Percentiles rank a stretch among this genome's conserved stretches.
Evolutionary conservation across 2,113 vertebrate species (phyloP).

Genomic region (Osmerus mordax): DNA sequence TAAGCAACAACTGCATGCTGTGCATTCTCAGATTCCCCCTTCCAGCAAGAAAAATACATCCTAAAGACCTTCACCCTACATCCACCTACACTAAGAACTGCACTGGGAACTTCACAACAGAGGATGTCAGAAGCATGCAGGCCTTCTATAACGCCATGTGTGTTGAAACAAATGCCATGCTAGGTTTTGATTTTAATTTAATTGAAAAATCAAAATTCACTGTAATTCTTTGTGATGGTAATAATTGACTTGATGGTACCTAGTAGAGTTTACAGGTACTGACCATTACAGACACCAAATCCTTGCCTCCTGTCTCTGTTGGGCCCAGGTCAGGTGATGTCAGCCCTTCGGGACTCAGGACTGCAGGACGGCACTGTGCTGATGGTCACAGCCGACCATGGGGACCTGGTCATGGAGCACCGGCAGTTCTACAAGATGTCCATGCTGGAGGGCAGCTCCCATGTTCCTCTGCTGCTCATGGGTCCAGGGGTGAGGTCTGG

Average conservation of each 20-base stretch:
- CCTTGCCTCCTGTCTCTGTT: background rate
- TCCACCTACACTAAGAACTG: slow-evolving; percentile 95
- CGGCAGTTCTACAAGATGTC: slow-evolving; percentile 99
- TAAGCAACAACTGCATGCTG: too few relatives aligned
- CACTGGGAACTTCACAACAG: slow-evolving; percentile 81
- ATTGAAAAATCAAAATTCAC: too few relatives aligned
- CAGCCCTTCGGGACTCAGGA: slow-evolving; percentile 73
- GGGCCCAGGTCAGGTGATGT: slow-evolving; percentile 83
- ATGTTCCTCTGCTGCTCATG: slow-evolving; percentile 86
- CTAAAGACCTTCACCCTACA: too few relatives aligned
- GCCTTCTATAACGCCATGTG: slow-evolving; percentile 97
- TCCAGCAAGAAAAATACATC: too few relatives aligned
- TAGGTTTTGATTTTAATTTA: slow-evolving; percentile 73
- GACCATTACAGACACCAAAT: too few relatives aligned
- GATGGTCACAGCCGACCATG: slow-evolving; percentile 91
- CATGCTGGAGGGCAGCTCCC: slow-evolving; percentile 95
- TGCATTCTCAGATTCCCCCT: too few relatives aligned
- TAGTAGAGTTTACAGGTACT: too few relatives aligned
- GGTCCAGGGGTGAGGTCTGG: slow-evolving; percentile 78
- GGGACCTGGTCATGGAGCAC: slow-evolving; percentile 96
- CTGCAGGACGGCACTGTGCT: slow-evolving; percentile 80
- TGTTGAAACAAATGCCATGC: slow-evolving; percentile 92
- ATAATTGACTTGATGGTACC: too few relatives aligned
- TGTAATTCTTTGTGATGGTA: too few relatives aligned
- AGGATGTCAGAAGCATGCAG: slow-evolving; percentile 84